phyloP scores from a whole-genome alignment of 2,113 vertebrate genomes.

The Prinia subflava region DNA sequence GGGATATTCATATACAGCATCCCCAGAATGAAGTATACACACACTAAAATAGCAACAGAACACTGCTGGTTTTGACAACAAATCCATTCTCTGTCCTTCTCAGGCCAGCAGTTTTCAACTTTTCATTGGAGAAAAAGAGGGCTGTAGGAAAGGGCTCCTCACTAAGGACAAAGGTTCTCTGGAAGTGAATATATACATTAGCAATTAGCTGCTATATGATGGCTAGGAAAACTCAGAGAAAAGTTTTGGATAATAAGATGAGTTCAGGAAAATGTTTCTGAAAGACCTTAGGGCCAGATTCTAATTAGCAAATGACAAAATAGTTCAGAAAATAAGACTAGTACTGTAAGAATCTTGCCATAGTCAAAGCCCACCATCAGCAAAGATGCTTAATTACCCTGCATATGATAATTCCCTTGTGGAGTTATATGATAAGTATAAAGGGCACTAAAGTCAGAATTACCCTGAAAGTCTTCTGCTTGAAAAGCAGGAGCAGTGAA shows the following conservation, averaged over 20 bases:
- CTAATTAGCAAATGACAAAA: conserved; percentile 33
- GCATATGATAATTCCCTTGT: conserved; percentile 41
- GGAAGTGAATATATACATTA: not conserved
- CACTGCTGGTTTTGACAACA: not conserved
- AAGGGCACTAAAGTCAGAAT: conserved; percentile 34
- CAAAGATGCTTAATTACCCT: conserved; percentile 58
- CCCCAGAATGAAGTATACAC: not conserved
- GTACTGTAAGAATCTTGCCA: not conserved
- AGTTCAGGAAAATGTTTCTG: conserved; percentile 1
- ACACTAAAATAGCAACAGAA: not conserved
- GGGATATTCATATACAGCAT: not conserved
- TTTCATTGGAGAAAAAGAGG: not conserved
- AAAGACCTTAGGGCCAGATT: conserved; percentile 26
- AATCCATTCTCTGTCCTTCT: not conserved
- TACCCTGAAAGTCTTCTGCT: not conserved
- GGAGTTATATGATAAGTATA: conserved; percentile 4
- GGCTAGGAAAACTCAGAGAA: not conserved
- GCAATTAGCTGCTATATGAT: not conserved
- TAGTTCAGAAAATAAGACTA: conserved; percentile 31
- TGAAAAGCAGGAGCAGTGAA: not conserved
- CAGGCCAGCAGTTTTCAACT: not conserved
- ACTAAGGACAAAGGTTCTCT: not conserved
- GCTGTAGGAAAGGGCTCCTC: not conserved
- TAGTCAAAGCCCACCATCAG: conserved; percentile 29
- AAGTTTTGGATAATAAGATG: not conserved